Evolutionary conservation across 2,888 invertebrate genomes (phyloP), one percentile per base, ranked within the genome.

Genomic region (Acanthoscelides obtectus): DNA sequence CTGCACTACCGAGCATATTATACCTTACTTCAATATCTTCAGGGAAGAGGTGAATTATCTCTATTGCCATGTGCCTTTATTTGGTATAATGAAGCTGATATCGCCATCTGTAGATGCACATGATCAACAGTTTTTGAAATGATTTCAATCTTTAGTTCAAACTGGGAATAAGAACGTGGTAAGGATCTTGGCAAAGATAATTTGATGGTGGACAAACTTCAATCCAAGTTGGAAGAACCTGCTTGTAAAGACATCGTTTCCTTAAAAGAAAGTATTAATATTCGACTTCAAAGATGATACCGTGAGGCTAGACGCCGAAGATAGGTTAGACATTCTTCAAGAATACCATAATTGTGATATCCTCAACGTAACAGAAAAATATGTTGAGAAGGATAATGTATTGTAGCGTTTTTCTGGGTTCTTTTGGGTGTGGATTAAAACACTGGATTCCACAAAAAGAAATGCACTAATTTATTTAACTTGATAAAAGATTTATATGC

Each of bases 61-160:
- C 20, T 81, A 81, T 67, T 78, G 84, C 72, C 81, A 80, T 69
- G 79, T 83, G 2, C 77, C 82, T 6, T 73, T 85, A 21, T 84
- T 83, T 72, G 81, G 82, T 22, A 82, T 84, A 4, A 81, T 83
- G 70, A 84, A 85, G 77, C 72, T 85, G 21, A 78, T 85, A 8
- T 70, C 73, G 2, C 83, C 84, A 3, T 79, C 81, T n/a, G 72
- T 83, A 22, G 76, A 75, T 12, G 65, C 66, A 2, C 69, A 70
- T 17, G 66, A n/a, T 0, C 75, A 70, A 70, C 65, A 72, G 25
- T 80, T 77, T 73, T 71, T 82, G 20, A 74, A 73, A 2, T 76
- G 76, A 71, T 77, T 80, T 19, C 75, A 76, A 68, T 67, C 71
- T n/a, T 63, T 76, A 0, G 21, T 70, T 0, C 74, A 1, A 6